Conservation (phyloP, 2,888 invertebrate genomes). For the Acronicta alni region DNA sequence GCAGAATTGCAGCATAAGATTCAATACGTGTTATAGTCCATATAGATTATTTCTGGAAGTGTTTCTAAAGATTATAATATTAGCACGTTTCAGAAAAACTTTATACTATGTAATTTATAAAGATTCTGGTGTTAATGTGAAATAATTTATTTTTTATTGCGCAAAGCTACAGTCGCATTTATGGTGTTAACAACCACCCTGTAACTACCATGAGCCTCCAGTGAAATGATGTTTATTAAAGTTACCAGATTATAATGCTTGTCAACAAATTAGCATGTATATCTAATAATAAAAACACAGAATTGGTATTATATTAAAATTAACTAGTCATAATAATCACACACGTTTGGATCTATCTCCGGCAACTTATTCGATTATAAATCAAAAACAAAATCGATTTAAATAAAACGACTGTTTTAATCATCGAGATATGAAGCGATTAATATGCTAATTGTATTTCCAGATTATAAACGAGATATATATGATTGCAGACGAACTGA, state of each 20-base stretch:
- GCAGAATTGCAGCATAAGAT: slow-evolving; percentile 21
- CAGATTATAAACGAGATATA: slow-evolving; percentile 77
- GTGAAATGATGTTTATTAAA: slow-evolving; percentile 20
- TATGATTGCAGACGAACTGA: slow-evolving; percentile 68
- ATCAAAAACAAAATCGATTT: slow-evolving; percentile 56
- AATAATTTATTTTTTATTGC: slow-evolving; percentile 16
- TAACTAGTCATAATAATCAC: slow-evolving; percentile 30
- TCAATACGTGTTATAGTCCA: slow-evolving; percentile 25
- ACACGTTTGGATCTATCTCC: slow-evolving; percentile 37
- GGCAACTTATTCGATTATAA: slow-evolving; percentile 49
- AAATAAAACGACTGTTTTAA: slow-evolving; percentile 55
- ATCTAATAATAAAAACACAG: slow-evolving; percentile 28
- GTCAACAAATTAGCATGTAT: slow-evolving; percentile 37
- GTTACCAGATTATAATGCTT: slow-evolving; percentile 23
- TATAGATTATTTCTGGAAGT: slow-evolving; percentile 42
- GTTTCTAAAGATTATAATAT: slow-evolving; percentile 38
- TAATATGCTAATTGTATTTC: slow-evolving; percentile 83
- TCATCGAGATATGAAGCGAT: slow-evolving; percentile 74
- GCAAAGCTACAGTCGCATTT: slow-evolving; percentile 6
- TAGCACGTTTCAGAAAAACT: slow-evolving; percentile 28
- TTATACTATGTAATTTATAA: slow-evolving; percentile 45
- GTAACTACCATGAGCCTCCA: slow-evolving; percentile 8
- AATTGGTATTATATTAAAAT: slow-evolving; percentile 26
- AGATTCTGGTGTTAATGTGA: slow-evolving; percentile 25
- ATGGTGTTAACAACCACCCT: slow-evolving; percentile 20